Base-by-base conservation (phyloP, 2,113 vertebrate species). In the Mystacornis crossleyi region DNA sequence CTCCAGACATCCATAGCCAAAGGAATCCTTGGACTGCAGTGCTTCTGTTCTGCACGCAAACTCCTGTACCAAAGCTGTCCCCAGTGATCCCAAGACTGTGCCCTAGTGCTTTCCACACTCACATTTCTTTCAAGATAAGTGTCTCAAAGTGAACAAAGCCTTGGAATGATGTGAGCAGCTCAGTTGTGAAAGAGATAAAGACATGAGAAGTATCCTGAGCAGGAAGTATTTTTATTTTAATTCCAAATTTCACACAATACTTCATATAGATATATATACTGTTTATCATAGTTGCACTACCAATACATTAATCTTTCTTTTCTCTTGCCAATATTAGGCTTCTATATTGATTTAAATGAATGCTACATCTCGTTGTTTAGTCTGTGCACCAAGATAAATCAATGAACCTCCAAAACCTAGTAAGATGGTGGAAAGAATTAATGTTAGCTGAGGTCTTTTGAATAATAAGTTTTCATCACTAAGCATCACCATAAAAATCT, bases 271-370 rank as follows among this genome's bases (percentile, higher is more conserved):
- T 51, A 65, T 24, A 58, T 45, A 58, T 47, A 61, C 26, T 87
- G 14, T 47, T 93, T 81, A 60, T 53, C 16, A 50, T 29, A 43
- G 34, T 31, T 43, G 47, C 23, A 34, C 24, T 74, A 90, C 10
- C 74, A 66, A 80, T 51, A 38, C 18, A 67, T 87, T 88, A 57
- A 64, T 80, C 66, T 88, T 91, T 57, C 31, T 92, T 91, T 85
- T 67, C 26, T 86, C 51, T 60, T 78, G 54, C 43, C 47, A 87
- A 5, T 70, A 73, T 81, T 92, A 89, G 54, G 47, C 34, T 89
- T 80, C 66, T 61, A 14, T 88, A 96, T 92, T 92, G 93, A 98
- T 98, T 96, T 83, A 97, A 86, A 92, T 81, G 53, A 94, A 81
- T 94, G 89, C 61, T 95, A 51, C 34, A 61, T 65, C 82, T 87